Evolutionary conservation across 2,888 invertebrate genomes (phyloP), one percentile per base, ranked within the genome.

Genomic region (Orthosia gothica): DNA sequence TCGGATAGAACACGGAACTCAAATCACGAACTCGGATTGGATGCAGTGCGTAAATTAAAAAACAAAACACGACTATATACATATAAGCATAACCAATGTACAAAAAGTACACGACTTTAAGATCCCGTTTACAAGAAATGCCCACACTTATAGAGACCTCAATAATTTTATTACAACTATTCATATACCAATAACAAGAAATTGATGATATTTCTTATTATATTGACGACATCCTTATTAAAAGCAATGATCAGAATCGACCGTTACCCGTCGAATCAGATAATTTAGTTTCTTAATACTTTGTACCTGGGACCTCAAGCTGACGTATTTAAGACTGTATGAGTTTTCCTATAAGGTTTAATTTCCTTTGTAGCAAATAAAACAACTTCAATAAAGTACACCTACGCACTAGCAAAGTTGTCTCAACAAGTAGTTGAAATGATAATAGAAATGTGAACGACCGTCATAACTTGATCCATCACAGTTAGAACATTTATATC

Each of bases 361-460:
- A 61, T 73, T 64, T 86, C 20, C 65, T 20, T 13, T 72, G 26
- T n/a, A 1, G 4, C n/a, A 20, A 9, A 58, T 13, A 50, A 76
- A 64, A 78, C 68, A 55, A 77, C 75, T 58, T 72, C 57, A 64
- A 81, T 84, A 81, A 86, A 75, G 59, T 79, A 81, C 87, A 82
- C 87, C 87, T 77, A 87, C 87, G 86, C 87, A 79, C 32, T 68
- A 62, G 70, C 78, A 74, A 81, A 87, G 87, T 85, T 84, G 87
- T 81, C 58, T 75, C 74, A 73, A 79, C 70, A 74, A 79, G 81
- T 79, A 79, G 77, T 85, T 81, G 79, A 71, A 84, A 81, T 79
- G 71, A 82, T 87, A 87, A 84, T 87, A 79, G 85, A 82, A 83
- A 77, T 84, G 61, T 75, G 23, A 50, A n/a, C 15, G 65, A 12